Conservation (phyloP, 2,797 vertebrate species). For the Cossypha heuglini region DNA sequence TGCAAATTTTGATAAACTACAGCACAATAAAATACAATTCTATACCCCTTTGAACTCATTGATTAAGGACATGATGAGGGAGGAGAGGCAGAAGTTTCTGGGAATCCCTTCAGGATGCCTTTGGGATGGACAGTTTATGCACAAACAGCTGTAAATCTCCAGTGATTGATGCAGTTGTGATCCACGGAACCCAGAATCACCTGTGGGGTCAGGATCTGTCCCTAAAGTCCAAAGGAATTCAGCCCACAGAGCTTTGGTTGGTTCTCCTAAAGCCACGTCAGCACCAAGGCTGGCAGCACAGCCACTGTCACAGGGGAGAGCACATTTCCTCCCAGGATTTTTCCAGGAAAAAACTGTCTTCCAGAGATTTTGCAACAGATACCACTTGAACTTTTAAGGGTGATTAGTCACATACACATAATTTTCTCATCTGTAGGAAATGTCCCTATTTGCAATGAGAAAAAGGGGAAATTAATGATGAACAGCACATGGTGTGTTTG, state of each 20-base stretch:
- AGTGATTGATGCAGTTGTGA: neutral
- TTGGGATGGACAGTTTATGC: neutral
- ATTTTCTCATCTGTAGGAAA: neutral
- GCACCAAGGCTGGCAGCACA: neutral
- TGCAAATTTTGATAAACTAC: neutral
- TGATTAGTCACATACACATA: neutral
- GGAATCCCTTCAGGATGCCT: neutral
- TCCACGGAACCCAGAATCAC: neutral
- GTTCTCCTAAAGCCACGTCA: neutral
- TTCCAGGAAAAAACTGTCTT: neutral
- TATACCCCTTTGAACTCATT: neutral
- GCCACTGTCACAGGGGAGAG: neutral
- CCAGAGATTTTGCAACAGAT: neutral
- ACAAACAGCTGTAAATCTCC: neutral
- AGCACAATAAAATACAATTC: neutral
- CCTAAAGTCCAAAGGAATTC: neutral
- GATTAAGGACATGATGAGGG: fast-evolving
- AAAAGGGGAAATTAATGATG: neutral
- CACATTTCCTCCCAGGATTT: fast-evolving
- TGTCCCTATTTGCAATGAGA: neutral
- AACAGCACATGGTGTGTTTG: neutral
- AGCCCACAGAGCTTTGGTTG: neutral
- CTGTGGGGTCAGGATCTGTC: neutral
- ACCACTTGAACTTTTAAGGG: neutral
- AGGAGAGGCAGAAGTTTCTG: neutral